A percentile compares a stretch with the other conserved stretches of the same genome.
These are phyloP conservation scores for Antechinus stuartii DNA, from an alignment of 2,113 vertebrate genomes.

Conservation along the genomic window DNA sequence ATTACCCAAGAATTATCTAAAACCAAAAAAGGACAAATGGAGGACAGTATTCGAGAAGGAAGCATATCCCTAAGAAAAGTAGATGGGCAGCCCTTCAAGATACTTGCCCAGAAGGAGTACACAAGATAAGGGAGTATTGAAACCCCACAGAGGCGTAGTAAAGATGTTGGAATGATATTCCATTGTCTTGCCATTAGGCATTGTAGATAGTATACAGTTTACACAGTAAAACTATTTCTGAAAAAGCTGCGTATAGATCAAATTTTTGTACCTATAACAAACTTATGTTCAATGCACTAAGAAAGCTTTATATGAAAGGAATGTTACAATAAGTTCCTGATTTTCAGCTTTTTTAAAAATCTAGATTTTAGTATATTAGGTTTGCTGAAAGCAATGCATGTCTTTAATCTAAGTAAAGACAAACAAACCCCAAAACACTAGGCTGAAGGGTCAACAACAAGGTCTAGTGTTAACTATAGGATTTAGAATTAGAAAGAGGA, in stretches of 20 bases:
- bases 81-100: background rate
- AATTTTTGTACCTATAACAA: background rate
- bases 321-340: background rate
- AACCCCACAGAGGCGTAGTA: background rate
- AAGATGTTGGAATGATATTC: background rate
- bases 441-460: background rate
- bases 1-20: background rate
- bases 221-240: background rate
- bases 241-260: background rate
- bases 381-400: background rate
- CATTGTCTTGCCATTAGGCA: background rate
- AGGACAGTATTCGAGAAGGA: background rate
- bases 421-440: background rate
- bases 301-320: background rate
- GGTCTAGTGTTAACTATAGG: background rate
- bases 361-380: background rate
- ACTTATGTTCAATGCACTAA: background rate
- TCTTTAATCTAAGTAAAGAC: background rate
- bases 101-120: background rate
- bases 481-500: background rate
- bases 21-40: background rate
- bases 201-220: background rate
- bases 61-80: background rate
- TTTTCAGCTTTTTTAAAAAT: background rate
- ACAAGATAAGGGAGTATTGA: background rate